Evolutionary conservation across 1,140 invertebrate species (phyloP), one percentile per base, ranked within the genome.

Genomic region (Hycleus phaleratus): DNA sequence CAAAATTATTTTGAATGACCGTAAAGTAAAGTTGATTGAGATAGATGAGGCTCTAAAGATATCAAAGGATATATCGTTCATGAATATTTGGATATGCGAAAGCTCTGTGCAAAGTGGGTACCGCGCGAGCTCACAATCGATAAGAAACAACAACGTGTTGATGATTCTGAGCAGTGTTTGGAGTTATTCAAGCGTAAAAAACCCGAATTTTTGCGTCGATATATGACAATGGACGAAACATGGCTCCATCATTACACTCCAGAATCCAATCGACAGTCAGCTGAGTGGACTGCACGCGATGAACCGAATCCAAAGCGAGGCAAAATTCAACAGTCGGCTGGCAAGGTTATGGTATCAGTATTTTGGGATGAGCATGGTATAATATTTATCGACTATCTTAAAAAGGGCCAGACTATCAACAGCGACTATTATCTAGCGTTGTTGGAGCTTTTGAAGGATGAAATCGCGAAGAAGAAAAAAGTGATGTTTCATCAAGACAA

Each of bases 281-380:
- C 12, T 12, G 12, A 12, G 12, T 12, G 12, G 12, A 12, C 12
- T 12, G 12, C 12, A 12, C 12, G 12, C 12, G 12, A 12, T 12
- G 12, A 12, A 12, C 12, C 12, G 12, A 12, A 12, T 12, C 12
- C 12, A 12, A 12, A 12, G 12, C 12, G 18, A 53, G 50, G 43
- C 10, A 53, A 53, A 24, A 10, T 24, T 0, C 5, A 9, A 25
- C 46, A 56, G n/a, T 68, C 54, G 10, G 61, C 60, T 48, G 65
- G 59, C 26, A 71, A 73, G 64, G 66, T 66, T n/a, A 38, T 58
- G 40, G 42, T 40, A 10, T 45, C 9, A 5, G 63, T 69, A 61
- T 73, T 74, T 59, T 72, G 66, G 65, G 64, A 73, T 64, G 38
- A 51, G 26, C 49, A 59, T 45, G 67, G 63, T 48, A 64, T 74